phyloP scores from a whole-genome alignment of 1,140 invertebrate genomes.

The Venturia canescens region DNA sequence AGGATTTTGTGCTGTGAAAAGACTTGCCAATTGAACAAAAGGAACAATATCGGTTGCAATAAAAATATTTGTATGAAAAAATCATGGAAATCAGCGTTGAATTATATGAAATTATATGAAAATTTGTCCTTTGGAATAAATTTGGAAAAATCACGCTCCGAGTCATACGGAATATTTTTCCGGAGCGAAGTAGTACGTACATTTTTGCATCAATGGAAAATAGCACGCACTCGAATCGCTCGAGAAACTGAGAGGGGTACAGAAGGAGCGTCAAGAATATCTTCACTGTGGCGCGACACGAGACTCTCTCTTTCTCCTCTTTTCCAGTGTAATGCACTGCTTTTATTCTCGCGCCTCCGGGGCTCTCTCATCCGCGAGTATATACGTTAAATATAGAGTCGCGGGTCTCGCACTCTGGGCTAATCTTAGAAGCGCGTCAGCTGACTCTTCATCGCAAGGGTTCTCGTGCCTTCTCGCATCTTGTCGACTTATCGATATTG shows the following conservation, averaged over 20 bases:
- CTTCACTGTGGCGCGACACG: constrained; percentile 49
- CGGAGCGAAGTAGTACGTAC: background rate
- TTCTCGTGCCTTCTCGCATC: constrained; percentile 33
- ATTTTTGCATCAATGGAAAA: constrained; percentile 55
- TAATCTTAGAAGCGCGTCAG: constrained; percentile 58
- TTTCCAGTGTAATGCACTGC: constrained; percentile 24
- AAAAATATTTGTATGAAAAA: no score
- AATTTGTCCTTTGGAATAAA: constrained; percentile 5
- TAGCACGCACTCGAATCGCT: constrained; percentile 58
- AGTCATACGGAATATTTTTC: background rate
- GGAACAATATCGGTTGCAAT: no score
- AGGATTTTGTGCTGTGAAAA: no score
- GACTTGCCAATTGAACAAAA: no score
- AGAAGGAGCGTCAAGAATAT: constrained; percentile 58
- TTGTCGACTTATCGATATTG: constrained; percentile 38
- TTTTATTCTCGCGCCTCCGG: constrained; percentile 49
- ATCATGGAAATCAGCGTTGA: no score
- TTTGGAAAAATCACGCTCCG: background rate
- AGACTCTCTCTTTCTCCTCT: background rate
- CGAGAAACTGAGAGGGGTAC: background rate
- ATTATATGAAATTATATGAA: no score
- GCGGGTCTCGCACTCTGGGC: constrained; percentile 49
- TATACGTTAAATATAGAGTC: constrained; percentile 61
- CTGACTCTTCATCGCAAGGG: constrained; percentile 42
- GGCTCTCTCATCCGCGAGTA: constrained; percentile 47